phyloP scores from a whole-genome alignment of 1,140 invertebrate genomes.

The Pseudomyrmex sp. region DNA sequence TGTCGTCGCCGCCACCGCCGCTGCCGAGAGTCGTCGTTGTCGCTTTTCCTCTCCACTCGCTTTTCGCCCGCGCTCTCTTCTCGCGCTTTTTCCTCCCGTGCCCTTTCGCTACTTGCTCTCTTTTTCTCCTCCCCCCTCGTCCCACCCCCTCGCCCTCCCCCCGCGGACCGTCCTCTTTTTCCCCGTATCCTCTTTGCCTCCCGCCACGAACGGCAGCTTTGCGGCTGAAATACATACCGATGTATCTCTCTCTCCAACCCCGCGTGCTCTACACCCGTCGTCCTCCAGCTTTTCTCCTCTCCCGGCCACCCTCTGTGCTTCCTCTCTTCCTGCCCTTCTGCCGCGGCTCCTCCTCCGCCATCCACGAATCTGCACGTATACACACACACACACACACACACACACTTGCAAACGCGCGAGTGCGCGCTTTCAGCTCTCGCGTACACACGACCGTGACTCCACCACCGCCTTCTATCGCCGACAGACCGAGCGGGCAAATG shows the following conservation, averaged over 20 bases:
- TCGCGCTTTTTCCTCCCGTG: constrained; percentile 38
- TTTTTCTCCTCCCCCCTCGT: background rate
- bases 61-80: background rate
- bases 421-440: constrained; percentile 27
- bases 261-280: constrained; percentile 55
- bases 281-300: constrained; percentile 21
- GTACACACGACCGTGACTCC: constrained; percentile 62
- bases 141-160: constrained; percentile 36
- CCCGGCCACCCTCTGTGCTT: constrained; percentile 4
- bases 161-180: constrained; percentile 55
- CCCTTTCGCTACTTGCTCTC: constrained; percentile 40
- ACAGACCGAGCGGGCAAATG: constrained; percentile 61
- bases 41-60: constrained; percentile 40
- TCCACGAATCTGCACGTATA: constrained; percentile 38
- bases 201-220: constrained; percentile 62
- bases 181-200: constrained; percentile 40
- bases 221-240: constrained; percentile 80
- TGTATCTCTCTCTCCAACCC: constrained; percentile 78
- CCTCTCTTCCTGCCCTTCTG: constrained; percentile 33
- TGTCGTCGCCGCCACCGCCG: constrained; percentile 75
- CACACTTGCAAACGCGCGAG: constrained; percentile 23
- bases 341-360: constrained; percentile 44
- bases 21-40: background rate
- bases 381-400: too few relatives aligned
- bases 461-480: constrained; percentile 71